Conservation (phyloP, 2,888 invertebrate species). For the Merodon equestris region DNA sequence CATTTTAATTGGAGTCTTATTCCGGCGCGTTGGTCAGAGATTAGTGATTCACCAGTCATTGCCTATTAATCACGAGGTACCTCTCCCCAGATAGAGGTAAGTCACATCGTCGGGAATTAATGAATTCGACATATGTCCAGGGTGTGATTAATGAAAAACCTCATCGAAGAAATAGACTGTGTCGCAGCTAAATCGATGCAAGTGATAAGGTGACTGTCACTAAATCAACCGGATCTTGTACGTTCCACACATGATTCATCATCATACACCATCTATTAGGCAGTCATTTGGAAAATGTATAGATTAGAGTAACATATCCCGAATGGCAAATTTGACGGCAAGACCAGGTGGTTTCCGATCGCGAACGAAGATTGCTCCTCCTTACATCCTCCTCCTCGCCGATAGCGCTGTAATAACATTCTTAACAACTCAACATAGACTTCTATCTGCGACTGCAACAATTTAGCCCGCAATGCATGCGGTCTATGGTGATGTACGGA, state of each 20-base stretch:
- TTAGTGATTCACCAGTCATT: slow-evolving; percentile 46
- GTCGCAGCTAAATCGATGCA: slow-evolving; percentile 2
- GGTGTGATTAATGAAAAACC: slow-evolving; percentile 34
- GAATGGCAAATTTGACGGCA: slow-evolving; percentile 4
- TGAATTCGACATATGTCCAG: slow-evolving; percentile 56
- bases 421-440: slow-evolving; percentile 48
- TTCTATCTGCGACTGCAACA: too few relatives aligned
- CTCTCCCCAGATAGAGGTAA: too few relatives aligned
- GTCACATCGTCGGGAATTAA: slow-evolving; percentile 16
- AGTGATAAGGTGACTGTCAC: slow-evolving; percentile 23
- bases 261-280: slow-evolving; percentile 13
- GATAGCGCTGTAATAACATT: slow-evolving; percentile 37
- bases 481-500: too few relatives aligned
- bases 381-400: background rate
- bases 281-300: slow-evolving; percentile 25
- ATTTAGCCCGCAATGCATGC: background rate
- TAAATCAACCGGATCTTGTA: slow-evolving; percentile 13
- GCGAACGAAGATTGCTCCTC: background rate
- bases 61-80: slow-evolving; percentile 34
- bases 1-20: slow-evolving; percentile 51
- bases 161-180: slow-evolving; percentile 8
- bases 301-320: slow-evolving; percentile 5
- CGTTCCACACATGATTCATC: slow-evolving; percentile 28
- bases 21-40: slow-evolving; percentile 43
- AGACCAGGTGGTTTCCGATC: slow-evolving; percentile 5